Evolutionary conservation across 2,888 invertebrate genomes (phyloP).

Genomic region (Xylota sylvarum): DNA sequence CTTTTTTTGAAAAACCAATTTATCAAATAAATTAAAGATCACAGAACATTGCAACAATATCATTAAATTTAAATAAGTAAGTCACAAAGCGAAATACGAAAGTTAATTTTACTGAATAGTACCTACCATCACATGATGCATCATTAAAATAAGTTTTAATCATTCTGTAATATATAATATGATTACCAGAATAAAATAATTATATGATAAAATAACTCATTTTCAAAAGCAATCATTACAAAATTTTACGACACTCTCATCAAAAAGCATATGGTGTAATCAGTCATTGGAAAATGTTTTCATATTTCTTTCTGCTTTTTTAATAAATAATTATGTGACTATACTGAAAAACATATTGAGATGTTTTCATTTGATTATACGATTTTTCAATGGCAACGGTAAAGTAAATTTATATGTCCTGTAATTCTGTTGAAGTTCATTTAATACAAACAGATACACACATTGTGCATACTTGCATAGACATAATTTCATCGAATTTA

Average conservation of each 20-base stretch:
- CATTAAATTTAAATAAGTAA: too few species aligned
- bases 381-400: background rate
- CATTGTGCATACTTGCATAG: background rate
- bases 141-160: background rate
- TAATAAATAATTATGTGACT: background rate
- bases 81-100: too few species aligned
- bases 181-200: background rate
- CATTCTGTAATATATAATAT: background rate
- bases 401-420: background rate
- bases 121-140: background rate
- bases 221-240: background rate
- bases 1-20: too few species aligned
- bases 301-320: background rate
- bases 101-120: background rate
- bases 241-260: background rate
- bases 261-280: background rate
- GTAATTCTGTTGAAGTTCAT: background rate
- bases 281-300: background rate
- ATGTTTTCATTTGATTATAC: background rate
- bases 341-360: background rate
- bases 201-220: constrained; percentile 3
- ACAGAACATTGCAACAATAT: too few species aligned
- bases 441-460: too few species aligned
- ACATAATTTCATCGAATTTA: background rate
- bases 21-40: too few species aligned